These are phyloP conservation scores for Ornithoptera alexandrae DNA, from an alignment of 2,888 invertebrate species.

Conservation along the genomic window DNA sequence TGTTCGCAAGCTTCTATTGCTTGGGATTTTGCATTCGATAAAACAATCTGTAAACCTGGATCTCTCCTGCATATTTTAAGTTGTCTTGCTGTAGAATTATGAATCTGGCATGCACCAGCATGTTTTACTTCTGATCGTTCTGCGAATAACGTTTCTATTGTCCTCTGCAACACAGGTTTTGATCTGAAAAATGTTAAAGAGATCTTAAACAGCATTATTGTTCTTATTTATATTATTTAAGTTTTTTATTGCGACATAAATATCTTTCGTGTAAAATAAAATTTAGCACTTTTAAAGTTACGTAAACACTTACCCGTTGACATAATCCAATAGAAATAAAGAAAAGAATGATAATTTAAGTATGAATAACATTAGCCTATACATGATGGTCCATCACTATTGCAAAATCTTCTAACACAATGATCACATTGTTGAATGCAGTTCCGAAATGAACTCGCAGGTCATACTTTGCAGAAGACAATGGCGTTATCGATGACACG, in stretches of 20 bases:
- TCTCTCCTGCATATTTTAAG: conserved; percentile 82
- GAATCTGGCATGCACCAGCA: conserved; percentile 79
- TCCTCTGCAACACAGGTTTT: conserved; percentile 64
- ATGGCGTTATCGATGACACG: conserved; percentile 48
- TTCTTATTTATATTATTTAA: background rate
- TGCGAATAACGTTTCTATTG: conserved; percentile 62
- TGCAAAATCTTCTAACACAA: conserved; percentile 38
- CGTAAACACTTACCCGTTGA: conserved; percentile 59
- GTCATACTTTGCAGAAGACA: conserved; percentile 42
- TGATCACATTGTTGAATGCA: conserved; percentile 51
- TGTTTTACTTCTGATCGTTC: conserved; percentile 55
- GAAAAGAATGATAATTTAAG: conserved; percentile 52
- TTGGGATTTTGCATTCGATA: conserved; percentile 79
- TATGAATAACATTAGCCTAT: conserved; percentile 58
- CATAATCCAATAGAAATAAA: conserved; percentile 54
- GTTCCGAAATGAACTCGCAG: conserved; percentile 54
- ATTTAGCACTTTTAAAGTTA: background rate
- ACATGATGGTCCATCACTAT: conserved; percentile 44
- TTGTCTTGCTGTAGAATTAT: conserved; percentile 81
- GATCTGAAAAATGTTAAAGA: conserved; percentile 49
- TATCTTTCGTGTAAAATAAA: too few relatives aligned
- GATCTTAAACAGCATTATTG: background rate
- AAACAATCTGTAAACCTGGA: conserved; percentile 73
- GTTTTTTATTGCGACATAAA: too few relatives aligned
- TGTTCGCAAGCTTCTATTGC: conserved; percentile 82